phyloP scores from a whole-genome alignment of 1,140 invertebrate genomes.

The Achatina immaculata region DNA sequence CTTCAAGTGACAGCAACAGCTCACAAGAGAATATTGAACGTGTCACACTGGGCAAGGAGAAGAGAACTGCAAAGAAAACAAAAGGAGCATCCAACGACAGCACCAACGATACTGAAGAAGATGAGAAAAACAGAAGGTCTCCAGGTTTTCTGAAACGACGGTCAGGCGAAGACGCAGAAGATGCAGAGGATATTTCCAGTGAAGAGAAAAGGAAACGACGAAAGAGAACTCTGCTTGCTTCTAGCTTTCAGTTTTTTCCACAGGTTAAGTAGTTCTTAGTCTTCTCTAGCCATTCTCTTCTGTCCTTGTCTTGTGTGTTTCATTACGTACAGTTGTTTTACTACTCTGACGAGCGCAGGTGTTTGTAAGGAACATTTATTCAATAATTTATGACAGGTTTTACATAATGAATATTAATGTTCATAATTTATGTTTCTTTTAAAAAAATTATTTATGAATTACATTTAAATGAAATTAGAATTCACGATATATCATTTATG shows the following conservation, averaged over 20 bases:
- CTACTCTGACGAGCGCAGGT: no score
- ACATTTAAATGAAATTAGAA: no score
- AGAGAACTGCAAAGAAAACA: constrained; percentile 15
- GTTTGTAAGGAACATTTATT: no score
- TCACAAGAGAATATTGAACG: constrained; percentile 9
- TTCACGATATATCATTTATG: no score
- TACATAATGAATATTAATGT: no score
- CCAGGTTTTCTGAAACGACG: constrained; percentile 28
- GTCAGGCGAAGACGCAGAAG: constrained; percentile 17
- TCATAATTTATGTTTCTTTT: no score
- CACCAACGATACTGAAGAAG: neutral
- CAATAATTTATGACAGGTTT: no score
- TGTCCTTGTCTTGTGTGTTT: constrained; percentile 3
- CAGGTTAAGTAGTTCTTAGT: neutral
- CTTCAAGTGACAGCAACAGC: neutral
- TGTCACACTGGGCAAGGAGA: neutral
- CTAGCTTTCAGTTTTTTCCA: constrained; percentile 2
- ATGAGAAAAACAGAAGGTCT: neutral
- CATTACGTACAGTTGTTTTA: neutral
- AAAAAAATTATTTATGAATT: no score
- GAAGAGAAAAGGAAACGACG: constrained; percentile 19
- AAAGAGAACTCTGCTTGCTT: constrained; percentile 16
- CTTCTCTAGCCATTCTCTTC: neutral
- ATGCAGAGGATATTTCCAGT: constrained; percentile 9
- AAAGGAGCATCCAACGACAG: neutral